These are phyloP conservation scores for Yasuhikotakia modesta DNA, from an alignment of 2,797 vertebrate species.

Conservation along the genomic window DNA sequence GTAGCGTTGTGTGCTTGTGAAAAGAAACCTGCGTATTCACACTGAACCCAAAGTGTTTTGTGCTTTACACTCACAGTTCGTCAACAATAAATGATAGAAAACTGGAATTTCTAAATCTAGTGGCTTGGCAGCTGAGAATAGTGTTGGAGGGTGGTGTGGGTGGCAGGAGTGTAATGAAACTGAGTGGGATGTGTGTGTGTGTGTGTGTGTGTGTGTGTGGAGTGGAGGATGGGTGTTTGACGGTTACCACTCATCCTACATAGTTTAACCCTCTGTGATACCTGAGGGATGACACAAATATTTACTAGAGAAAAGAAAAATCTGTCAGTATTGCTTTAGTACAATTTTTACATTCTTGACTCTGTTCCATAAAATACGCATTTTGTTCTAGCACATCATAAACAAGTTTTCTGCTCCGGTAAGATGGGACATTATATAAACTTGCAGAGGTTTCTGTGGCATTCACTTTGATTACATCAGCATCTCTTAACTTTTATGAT, in stretches of 20 bases:
- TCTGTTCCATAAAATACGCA: too few relatives aligned
- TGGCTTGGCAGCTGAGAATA: constrained; percentile 34
- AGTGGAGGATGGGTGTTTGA: too few relatives aligned
- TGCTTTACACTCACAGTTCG: constrained; percentile 1
- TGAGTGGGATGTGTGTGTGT: constrained; percentile 30
- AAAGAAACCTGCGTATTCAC: background rate
- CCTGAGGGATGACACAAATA: too few relatives aligned
- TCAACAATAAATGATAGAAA: constrained; percentile 18
- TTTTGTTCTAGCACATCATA: too few relatives aligned
- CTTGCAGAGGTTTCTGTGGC: background rate
- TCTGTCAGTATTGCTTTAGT: too few relatives aligned
- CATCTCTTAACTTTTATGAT: background rate
- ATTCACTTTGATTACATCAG: constrained; percentile 15
- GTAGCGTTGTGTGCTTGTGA: background rate
- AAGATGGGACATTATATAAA: background rate
- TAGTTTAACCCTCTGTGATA: too few relatives aligned
- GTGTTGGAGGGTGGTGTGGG: constrained; percentile 24
- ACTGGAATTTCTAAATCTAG: background rate
- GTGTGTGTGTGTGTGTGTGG: background rate
- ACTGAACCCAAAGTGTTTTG: background rate
- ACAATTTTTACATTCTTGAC: too few relatives aligned
- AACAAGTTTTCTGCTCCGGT: background rate
- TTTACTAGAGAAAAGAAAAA: too few relatives aligned
- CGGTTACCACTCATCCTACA: too few relatives aligned
- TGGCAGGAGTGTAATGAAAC: constrained; percentile 29